Evolutionary conservation across 2,888 invertebrate species (phyloP).

Genomic region (Himalopsyche kuldschensis): DNA sequence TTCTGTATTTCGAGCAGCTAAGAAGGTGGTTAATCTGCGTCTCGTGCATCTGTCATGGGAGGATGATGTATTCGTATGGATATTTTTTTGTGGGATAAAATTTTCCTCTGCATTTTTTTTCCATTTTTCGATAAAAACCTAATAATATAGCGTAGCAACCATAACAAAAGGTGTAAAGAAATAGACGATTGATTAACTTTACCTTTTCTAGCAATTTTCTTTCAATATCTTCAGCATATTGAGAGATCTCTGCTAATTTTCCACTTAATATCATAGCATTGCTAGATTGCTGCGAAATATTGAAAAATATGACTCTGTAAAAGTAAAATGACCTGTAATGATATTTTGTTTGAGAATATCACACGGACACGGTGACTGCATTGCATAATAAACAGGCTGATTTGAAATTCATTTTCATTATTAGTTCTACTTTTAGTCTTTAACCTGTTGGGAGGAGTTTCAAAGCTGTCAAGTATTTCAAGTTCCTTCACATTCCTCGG

Average conservation of each 20-base stretch:
- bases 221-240: neutral
- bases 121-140: no score
- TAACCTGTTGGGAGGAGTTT: slow-evolving; percentile 22
- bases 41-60: no score
- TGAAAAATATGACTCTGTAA: slow-evolving; percentile 14
- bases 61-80: no score
- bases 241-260: slow-evolving; percentile 4
- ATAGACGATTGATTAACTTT: neutral
- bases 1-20: no score
- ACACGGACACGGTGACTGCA: no score
- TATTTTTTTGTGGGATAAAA: no score
- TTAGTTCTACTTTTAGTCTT: neutral
- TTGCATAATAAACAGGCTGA: no score
- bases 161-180: no score
- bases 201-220: slow-evolving; percentile 2
- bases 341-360: neutral
- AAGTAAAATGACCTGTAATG: neutral
- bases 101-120: no score
- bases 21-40: no score
- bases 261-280: slow-evolving; percentile 9
- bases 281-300: neutral
- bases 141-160: no score
- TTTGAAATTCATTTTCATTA: neutral
- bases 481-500: slow-evolving; percentile 16
- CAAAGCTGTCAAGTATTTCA: slow-evolving; percentile 1